Base-by-base conservation (phyloP, 2,797 vertebrate genomes). In the Sebastolobus altivelis region DNA sequence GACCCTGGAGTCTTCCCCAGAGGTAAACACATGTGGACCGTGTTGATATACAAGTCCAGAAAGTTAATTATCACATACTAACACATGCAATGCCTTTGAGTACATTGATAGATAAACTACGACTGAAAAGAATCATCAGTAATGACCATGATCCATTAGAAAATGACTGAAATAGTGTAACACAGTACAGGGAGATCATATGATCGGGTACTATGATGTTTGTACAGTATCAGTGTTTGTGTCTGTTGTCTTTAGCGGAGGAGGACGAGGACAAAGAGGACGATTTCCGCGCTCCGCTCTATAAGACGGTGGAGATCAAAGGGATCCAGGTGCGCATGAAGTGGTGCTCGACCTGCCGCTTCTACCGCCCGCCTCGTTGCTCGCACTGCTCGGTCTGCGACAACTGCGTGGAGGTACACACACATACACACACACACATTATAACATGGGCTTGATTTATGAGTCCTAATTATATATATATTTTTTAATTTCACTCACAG, bases 231-330 rank as follows among this genome's bases (percentile, higher is more conserved):
- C 9, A 10, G 13, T 77, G n/a, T 77, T 46, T 77, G 8, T 78
- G 6, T 82, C 16, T 87, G 20, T 81, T 66, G 37, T 65, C 2
- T 84, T 31, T 61, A 99, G 98, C 98, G 58, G 98, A 99, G 86
- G 98, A 99, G 87, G 98, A 99, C 59, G 98, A 99, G 92, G 98
- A 99, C 85, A 99, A 99, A 92, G 98, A 99, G 86, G 98, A 99
- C 3, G 98, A 99, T 93, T 99, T 99, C 93, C 97, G 98, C 0
- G 98, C 98, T 55, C 98, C 98, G 0, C 97, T 99, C 11, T 99
- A 99, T 90, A 99, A 99, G 93, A 99, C 98, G 0, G 98, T 99
- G 93, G 98, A 99, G 92, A 98, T 99, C 92, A 97, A 97, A 89
- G 97, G 97, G 71, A 99, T 99, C 86, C 98, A 99, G 93, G 98